Conservation (phyloP, 2,888 invertebrate genomes). For the Eupithecia centaureata region DNA sequence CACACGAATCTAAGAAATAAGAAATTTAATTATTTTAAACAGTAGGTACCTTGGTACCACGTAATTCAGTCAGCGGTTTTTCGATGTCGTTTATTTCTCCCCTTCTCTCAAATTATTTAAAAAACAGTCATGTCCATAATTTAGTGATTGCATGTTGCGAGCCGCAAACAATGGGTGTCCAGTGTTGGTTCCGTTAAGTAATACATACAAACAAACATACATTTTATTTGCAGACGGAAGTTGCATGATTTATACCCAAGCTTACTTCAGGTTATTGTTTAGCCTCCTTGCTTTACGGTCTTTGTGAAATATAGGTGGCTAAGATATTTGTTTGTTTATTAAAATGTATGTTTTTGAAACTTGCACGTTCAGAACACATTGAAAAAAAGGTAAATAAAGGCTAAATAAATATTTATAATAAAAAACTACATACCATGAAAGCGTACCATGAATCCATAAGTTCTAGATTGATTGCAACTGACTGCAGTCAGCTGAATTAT, state of each 20-base stretch:
- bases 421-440: too few relatives aligned
- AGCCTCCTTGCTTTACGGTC: slow-evolving; percentile 10
- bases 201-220: slow-evolving; percentile 41
- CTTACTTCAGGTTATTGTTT: slow-evolving; percentile 20
- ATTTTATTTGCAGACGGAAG: slow-evolving; percentile 66
- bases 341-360: too few relatives aligned
- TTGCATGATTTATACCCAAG: slow-evolving; percentile 55
- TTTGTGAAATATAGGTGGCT: neutral
- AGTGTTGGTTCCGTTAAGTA: slow-evolving; percentile 23
- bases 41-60: neutral
- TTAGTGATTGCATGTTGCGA: neutral
- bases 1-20: neutral
- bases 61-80: neutral
- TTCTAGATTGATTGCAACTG: too few relatives aligned
- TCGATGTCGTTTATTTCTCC: neutral
- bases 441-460: too few relatives aligned
- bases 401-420: too few relatives aligned
- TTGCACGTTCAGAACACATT: too few relatives aligned
- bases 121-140: slow-evolving; percentile 5
- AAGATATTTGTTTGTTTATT: neutral
- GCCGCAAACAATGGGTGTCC: slow-evolving; percentile 28
- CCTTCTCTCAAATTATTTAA: neutral
- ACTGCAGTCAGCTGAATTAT: too few relatives aligned
- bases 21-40: too few relatives aligned
- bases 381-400: too few relatives aligned